Evolutionary conservation across 2,888 invertebrate species (phyloP).

Genomic region (Drosophila anomalata): DNA sequence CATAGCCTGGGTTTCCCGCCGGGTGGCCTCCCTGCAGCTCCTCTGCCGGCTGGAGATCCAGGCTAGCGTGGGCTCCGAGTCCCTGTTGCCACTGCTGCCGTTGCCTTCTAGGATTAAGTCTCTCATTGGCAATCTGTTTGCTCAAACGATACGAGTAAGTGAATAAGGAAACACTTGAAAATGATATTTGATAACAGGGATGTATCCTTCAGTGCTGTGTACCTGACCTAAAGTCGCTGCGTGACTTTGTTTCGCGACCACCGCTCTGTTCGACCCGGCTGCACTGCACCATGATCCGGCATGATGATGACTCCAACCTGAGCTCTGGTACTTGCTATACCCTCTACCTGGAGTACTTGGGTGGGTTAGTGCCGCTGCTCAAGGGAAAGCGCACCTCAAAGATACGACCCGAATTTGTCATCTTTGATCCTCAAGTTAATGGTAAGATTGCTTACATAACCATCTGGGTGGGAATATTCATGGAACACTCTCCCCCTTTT

Average conservation of each 20-base stretch:
- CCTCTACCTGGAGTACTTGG: constrained; percentile 96
- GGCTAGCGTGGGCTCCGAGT: constrained; percentile 89
- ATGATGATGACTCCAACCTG: constrained; percentile 92
- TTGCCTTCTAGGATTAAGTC: constrained; percentile 94
- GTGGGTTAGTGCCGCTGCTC: constrained; percentile 97
- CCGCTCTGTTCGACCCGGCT: constrained; percentile 93
- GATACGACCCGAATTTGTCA: constrained; percentile 98
- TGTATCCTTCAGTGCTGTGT: constrained; percentile 91
- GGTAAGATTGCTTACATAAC: constrained; percentile 84
- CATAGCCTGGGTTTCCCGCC: constrained; percentile 96
- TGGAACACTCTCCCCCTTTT: not conserved
- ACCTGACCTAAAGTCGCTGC: constrained; percentile 93
- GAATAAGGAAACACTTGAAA: not conserved
- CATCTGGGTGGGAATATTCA: not conserved
- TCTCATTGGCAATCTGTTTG: constrained; percentile 93
- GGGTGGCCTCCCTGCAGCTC: constrained; percentile 95
- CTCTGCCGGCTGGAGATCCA: constrained; percentile 93
- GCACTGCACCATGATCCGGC: constrained; percentile 98
- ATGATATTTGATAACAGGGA: too few relatives aligned
- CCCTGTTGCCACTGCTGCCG: constrained; percentile 90
- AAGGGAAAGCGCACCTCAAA: constrained; percentile 98
- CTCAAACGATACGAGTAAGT: constrained; percentile 95
- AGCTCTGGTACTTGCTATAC: constrained; percentile 91
- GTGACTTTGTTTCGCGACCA: constrained; percentile 97
- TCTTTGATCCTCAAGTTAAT: constrained; percentile 95